These are phyloP conservation scores for Caenorhabditis becei DNA, from an alignment of 2,888 invertebrate species.

Conservation along the genomic window DNA sequence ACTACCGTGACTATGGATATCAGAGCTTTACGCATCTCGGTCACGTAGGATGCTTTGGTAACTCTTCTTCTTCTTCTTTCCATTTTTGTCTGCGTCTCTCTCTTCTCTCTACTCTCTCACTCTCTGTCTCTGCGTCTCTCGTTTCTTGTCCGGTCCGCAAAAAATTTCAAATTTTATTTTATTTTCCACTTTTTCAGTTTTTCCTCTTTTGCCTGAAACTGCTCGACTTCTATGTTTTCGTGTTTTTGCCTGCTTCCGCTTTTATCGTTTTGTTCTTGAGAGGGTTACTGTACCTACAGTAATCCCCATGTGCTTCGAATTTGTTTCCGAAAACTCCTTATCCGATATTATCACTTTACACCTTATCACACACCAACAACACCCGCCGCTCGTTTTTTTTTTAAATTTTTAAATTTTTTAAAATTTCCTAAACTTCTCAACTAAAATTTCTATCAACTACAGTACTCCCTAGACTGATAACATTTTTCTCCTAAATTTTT, in stretches of 20 bases:
- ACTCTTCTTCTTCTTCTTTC: slow-evolving; percentile 34
- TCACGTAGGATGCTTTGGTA: slow-evolving; percentile 77
- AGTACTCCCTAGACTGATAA: too few species aligned
- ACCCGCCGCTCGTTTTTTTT: too few species aligned
- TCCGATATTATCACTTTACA: too few species aligned
- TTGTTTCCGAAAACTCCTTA: not conserved
- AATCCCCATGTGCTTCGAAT: too few species aligned
- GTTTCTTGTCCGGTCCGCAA: not conserved
- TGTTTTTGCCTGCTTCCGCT: slow-evolving; percentile 1
- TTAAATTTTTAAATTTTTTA: too few species aligned
- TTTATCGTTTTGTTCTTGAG: not conserved
- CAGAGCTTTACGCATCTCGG: slow-evolving; percentile 77
- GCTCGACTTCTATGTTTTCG: not conserved
- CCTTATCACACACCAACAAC: too few species aligned
- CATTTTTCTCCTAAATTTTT: too few species aligned
- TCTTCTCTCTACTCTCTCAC: slow-evolving; percentile 13
- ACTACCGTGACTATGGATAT: slow-evolving; percentile 74
- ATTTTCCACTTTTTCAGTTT: slow-evolving; percentile 11
- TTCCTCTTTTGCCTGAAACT: slow-evolving; percentile 8
- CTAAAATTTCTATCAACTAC: too few species aligned
- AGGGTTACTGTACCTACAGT: not conserved
- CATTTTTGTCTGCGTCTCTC: slow-evolving; percentile 15
- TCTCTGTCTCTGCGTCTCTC: not conserved
- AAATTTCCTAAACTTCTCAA: too few species aligned
- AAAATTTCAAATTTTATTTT: slow-evolving; percentile 7